These are phyloP conservation scores for Sipha flava DNA, from an alignment of 1,140 invertebrate genomes.

Conservation along the genomic window DNA sequence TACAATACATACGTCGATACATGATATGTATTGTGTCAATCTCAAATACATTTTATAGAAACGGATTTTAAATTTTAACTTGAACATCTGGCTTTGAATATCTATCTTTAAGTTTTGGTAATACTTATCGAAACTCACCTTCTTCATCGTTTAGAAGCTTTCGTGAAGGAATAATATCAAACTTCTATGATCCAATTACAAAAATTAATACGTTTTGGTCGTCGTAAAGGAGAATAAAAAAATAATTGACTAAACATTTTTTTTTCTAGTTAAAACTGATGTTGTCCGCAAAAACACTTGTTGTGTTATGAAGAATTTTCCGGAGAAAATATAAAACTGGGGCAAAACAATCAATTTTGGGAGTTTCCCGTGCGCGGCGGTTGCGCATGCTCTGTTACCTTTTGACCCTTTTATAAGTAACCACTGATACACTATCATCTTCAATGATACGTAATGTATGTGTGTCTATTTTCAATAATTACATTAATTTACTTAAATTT, in stretches of 20 bases:
- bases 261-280: background rate
- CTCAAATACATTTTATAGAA: too few relatives aligned
- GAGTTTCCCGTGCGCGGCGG: background rate
- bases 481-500: too few relatives aligned
- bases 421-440: conserved; percentile 13
- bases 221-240: background rate
- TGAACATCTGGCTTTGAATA: background rate
- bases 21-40: too few relatives aligned
- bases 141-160: background rate
- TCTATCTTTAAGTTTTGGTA: too few relatives aligned
- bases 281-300: conserved; percentile 3
- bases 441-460: background rate
- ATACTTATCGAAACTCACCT: background rate
- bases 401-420: conserved; percentile 2
- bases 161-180: background rate
- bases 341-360: conserved; percentile 24
- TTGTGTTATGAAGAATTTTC: background rate
- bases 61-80: too few relatives aligned
- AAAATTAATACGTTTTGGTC: background rate
- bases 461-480: too few relatives aligned
- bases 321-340: background rate
- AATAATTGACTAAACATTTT: conserved; percentile 16
- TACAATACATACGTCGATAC: too few relatives aligned
- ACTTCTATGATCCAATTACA: background rate
- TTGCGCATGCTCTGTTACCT: conserved; percentile 20